Conservation (phyloP, 2,113 vertebrate species). For the Oreochromis niloticus region DNA sequence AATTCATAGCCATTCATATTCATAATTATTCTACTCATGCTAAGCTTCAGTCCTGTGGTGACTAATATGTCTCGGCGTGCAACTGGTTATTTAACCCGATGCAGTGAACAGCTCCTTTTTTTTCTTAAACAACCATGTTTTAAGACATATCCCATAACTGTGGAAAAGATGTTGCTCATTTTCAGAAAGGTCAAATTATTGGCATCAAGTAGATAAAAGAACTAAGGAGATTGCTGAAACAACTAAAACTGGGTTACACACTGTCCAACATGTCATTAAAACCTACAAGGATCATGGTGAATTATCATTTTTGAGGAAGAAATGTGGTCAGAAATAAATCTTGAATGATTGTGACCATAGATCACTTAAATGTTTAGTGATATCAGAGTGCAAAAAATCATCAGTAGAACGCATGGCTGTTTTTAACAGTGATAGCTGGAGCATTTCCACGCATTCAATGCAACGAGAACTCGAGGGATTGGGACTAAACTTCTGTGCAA, state of each 20-base stretch:
- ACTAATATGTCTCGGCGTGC: not conserved
- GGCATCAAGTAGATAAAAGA: not conserved
- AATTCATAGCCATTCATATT: not conserved
- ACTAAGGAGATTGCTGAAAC: not conserved
- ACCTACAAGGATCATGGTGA: not conserved
- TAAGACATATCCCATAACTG: not conserved
- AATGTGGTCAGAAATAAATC: not conserved
- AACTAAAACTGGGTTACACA: not conserved
- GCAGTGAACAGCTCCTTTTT: not conserved
- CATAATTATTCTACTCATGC: not conserved
- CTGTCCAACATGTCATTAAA: not conserved
- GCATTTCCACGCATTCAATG: not conserved
- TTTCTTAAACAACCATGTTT: not conserved
- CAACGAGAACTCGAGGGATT: not conserved
- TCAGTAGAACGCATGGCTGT: not conserved
- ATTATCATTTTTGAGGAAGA: not conserved
- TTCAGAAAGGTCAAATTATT: not conserved
- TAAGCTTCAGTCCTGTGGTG: not conserved
- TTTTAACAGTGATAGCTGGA: not conserved
- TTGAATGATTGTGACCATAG: not conserved
- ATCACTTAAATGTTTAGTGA: not conserved
- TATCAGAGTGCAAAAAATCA: not conserved
- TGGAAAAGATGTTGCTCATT: not conserved
- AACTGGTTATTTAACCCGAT: not conserved
- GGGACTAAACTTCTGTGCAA: not conserved